A percentile compares a stretch with the other conserved stretches of the same genome.
Evolutionary conservation across 2,113 vertebrate species (phyloP).

Genomic region (Lepisosteus oculatus): DNA sequence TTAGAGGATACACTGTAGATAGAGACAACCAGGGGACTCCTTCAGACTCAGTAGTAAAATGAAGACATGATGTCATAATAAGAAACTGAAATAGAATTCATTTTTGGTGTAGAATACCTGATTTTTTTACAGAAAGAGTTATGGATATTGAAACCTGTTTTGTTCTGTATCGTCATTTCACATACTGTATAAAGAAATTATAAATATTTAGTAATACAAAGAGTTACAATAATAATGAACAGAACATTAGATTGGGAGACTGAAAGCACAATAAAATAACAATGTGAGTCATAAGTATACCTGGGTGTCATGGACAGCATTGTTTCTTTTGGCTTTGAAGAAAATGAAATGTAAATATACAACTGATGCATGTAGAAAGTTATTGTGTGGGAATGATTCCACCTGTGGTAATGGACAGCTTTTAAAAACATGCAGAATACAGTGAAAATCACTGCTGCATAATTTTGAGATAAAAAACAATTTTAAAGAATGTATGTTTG

Average conservation of each 20-base stretch:
- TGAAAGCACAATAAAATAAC: neutral
- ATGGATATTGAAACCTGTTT: neutral
- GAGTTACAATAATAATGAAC: neutral
- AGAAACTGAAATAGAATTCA: too few relatives aligned
- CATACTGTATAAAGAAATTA: neutral
- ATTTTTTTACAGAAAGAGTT: too few relatives aligned
- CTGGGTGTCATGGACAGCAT: neutral
- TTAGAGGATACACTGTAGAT: too few relatives aligned
- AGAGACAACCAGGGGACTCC: too few relatives aligned
- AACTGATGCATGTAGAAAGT: neutral
- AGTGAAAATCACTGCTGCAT: neutral
- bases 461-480: too few relatives aligned
- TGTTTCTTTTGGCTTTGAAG: neutral
- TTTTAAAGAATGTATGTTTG: too few relatives aligned
- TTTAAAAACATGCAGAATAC: neutral
- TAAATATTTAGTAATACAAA: neutral
- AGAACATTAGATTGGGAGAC: neutral
- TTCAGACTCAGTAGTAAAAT: too few relatives aligned
- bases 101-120: too few relatives aligned
- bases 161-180: neutral
- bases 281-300: neutral
- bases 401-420: neutral
- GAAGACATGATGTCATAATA: too few relatives aligned
- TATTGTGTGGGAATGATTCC: neutral
- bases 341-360: neutral